Evolutionary conservation across 2,888 invertebrate genomes (phyloP).

Genomic region (Colostygia pectinataria): DNA sequence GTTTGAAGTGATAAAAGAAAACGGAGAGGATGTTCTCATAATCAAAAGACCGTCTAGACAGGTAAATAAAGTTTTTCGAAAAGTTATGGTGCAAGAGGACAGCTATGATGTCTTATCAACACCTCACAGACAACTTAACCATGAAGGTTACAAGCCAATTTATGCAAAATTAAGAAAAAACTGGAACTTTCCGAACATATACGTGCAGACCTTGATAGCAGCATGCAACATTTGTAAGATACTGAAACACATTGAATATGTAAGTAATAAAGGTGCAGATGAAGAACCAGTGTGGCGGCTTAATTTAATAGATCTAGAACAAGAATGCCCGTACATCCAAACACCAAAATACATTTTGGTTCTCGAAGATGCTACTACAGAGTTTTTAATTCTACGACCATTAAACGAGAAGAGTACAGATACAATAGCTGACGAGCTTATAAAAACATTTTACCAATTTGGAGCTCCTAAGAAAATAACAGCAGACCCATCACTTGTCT

Average conservation of each 20-base stretch:
- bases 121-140: conserved; percentile 4
- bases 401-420: background rate
- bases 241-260: background rate
- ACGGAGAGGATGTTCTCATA: conserved; percentile 5
- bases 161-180: background rate
- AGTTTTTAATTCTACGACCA: conserved; percentile 10
- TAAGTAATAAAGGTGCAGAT: background rate
- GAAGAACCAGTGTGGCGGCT: conserved; percentile 1
- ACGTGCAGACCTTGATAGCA: background rate
- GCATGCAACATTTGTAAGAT: conserved; percentile 11
- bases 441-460: conserved; percentile 1
- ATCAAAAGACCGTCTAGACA: background rate
- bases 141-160: background rate
- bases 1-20: conserved; percentile 1
- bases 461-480: conserved; percentile 3
- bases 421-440: background rate
- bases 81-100: conserved; percentile 5
- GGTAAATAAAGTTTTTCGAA: background rate
- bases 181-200: background rate
- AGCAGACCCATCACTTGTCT: background rate
- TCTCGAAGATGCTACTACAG: background rate
- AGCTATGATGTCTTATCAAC: conserved; percentile 2
- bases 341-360: conserved; percentile 3
- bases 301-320: background rate
- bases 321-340: conserved; percentile 1